These are phyloP conservation scores for Luperina nickerlii DNA, from an alignment of 2,888 invertebrate species.

Conservation along the genomic window DNA sequence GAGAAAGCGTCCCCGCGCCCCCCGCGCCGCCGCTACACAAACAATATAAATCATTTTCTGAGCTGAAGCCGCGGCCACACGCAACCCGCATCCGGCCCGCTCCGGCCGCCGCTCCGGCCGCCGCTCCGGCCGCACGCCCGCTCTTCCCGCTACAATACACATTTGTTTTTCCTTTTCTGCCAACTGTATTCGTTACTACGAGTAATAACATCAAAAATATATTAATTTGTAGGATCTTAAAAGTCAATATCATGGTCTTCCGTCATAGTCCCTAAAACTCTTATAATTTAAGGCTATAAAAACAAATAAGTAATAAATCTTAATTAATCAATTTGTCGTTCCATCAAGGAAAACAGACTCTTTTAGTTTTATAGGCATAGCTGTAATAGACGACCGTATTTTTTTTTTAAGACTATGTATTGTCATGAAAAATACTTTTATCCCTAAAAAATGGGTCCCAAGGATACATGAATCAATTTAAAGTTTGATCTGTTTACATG, in stretches of 20 bases:
- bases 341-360: conserved; percentile 10
- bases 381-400: not conserved
- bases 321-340: conserved; percentile 36
- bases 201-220: not conserved
- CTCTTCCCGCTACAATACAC: conserved; percentile 46
- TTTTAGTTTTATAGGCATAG: conserved; percentile 3
- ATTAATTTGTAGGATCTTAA: conserved; percentile 6
- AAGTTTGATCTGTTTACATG: conserved; percentile 40
- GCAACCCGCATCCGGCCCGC: conserved; percentile 72
- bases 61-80: conserved; percentile 82
- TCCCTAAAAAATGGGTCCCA: not conserved
- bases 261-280: conserved; percentile 2
- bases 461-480: conserved; percentile 36
- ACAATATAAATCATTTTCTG: conserved; percentile 90
- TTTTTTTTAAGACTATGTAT: not conserved
- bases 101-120: conserved; percentile 56
- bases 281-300: conserved; percentile 12
- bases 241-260: conserved; percentile 3
- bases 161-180: conserved; percentile 45
- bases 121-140: conserved; percentile 49
- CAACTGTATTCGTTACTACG: conserved; percentile 9
- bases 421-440: conserved; percentile 6
- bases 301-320: conserved; percentile 34
- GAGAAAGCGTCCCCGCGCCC: conserved; percentile 83
- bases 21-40: conserved; percentile 82